These are phyloP conservation scores for Neosalanx taihuensis DNA, from an alignment of 2,797 vertebrate genomes.

Conservation along the genomic window DNA sequence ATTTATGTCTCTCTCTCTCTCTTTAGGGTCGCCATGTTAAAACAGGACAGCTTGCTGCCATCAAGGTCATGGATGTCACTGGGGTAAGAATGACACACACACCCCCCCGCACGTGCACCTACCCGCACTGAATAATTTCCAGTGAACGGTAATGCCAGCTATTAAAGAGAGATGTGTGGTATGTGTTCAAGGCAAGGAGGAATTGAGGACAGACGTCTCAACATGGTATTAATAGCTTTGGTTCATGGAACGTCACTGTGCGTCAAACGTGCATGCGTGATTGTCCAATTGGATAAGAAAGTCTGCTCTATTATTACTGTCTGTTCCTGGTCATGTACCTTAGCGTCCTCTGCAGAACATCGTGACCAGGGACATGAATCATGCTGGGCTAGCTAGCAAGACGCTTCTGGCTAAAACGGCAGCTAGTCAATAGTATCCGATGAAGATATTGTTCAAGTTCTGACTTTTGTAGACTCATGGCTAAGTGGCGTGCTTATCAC, in stretches of 20 bases:
- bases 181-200: slow-evolving; percentile 27
- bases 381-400: too few species aligned
- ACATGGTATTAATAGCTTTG: slow-evolving; percentile 63
- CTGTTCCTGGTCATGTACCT: slow-evolving; percentile 30
- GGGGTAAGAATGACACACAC: slow-evolving; percentile 75
- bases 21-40: slow-evolving; percentile 95
- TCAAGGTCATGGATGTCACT: slow-evolving; percentile 98
- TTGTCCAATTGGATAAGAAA: slow-evolving; percentile 43
- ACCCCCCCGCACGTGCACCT: slow-evolving; percentile 4
- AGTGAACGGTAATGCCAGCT: slow-evolving; percentile 52
- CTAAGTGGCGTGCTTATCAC: not conserved
- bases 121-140: slow-evolving; percentile 42
- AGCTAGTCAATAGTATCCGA: too few species aligned
- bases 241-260: slow-evolving; percentile 54
- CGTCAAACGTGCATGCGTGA: slow-evolving; percentile 48
- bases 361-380: too few species aligned
- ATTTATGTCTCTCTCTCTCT: not conserved
- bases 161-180: slow-evolving; percentile 55
- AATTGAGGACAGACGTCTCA: slow-evolving; percentile 63
- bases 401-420: too few species aligned
- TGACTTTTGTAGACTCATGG: not conserved
- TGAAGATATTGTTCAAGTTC: not conserved
- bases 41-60: slow-evolving; percentile 94
- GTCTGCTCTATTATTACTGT: slow-evolving; percentile 64
- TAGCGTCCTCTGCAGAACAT: not conserved